Conservation (phyloP, 2,113 vertebrate genomes). For the Aphyosemion australe region DNA sequence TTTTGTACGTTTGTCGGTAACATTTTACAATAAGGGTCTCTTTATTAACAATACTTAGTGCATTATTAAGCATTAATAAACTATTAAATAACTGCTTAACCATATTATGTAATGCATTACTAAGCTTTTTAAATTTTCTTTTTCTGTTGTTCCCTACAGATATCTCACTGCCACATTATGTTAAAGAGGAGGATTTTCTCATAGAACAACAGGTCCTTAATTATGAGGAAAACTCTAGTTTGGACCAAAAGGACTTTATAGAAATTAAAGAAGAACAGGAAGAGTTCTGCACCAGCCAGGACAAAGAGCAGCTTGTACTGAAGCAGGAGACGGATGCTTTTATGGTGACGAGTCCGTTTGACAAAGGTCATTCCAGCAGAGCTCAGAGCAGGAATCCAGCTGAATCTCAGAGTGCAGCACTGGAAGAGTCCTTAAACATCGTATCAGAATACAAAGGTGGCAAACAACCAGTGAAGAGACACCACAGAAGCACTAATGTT, state of each 20-base stretch:
- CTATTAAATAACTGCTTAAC: too few species aligned
- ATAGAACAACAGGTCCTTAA: conserved; percentile 1
- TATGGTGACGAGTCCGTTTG: background rate
- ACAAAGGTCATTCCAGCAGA: background rate
- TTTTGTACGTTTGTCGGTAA: too few species aligned
- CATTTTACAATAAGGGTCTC: too few species aligned
- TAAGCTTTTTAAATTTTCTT: too few species aligned
- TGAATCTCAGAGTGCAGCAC: background rate
- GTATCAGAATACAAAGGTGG: background rate
- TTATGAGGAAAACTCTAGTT: conserved; percentile 3
- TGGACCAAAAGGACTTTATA: conserved; percentile 2
- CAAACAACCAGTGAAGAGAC: background rate
- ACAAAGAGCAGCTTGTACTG: background rate
- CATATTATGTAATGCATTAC: too few species aligned
- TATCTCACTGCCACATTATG: background rate
- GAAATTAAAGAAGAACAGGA: conserved; percentile 29
- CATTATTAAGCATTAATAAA: too few species aligned
- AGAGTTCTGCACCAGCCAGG: conserved; percentile 10
- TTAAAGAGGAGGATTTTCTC: background rate
- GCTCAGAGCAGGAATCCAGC: background rate
- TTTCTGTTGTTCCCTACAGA: conserved; percentile 12
- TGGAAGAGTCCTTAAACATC: background rate
- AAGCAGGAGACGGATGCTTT: conserved; percentile 10
- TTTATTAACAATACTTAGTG: too few species aligned
- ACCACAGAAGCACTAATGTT: background rate